phyloP scores from a whole-genome alignment of 2,888 invertebrate species.

The Furcula furcula region DNA sequence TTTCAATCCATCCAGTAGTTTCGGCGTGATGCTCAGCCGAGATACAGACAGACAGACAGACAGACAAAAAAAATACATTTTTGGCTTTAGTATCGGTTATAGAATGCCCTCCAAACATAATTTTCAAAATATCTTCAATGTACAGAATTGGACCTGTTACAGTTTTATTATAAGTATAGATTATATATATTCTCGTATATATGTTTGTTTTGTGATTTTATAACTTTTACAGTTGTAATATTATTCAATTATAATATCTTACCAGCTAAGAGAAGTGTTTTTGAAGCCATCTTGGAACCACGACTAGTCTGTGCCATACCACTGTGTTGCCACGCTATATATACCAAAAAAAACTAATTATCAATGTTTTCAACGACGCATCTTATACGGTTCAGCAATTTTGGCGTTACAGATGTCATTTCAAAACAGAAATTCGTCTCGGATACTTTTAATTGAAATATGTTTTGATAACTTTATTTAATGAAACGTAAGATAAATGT shows the following conservation, averaged over 20 bases:
- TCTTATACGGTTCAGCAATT: slow-evolving; percentile 6
- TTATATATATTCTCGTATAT: neutral
- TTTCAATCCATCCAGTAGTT: too few relatives aligned
- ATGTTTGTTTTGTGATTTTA: neutral
- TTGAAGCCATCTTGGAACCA: slow-evolving; percentile 25
- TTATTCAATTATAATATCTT: slow-evolving; percentile 17
- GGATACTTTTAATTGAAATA: slow-evolving; percentile 12
- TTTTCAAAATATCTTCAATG: too few relatives aligned
- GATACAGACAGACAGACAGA: too few relatives aligned
- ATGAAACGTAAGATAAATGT: slow-evolving; percentile 17
- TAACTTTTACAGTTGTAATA: too few relatives aligned
- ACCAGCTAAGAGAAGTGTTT: slow-evolving; percentile 35
- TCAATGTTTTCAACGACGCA: slow-evolving; percentile 5
- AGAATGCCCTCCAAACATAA: too few relatives aligned
- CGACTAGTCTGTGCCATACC: slow-evolving; percentile 19
- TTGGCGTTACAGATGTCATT: slow-evolving; percentile 2
- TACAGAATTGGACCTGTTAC: too few relatives aligned
- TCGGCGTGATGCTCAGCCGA: too few relatives aligned
- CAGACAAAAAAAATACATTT: too few relatives aligned
- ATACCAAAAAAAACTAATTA: slow-evolving; percentile 19
- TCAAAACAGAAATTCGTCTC: neutral
- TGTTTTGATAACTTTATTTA: slow-evolving; percentile 10
- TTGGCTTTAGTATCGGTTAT: too few relatives aligned
- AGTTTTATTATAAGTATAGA: neutral
- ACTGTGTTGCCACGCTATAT: slow-evolving; percentile 4